Conservation (phyloP, 2,888 invertebrate species). For the Petrophora chlorosata region DNA sequence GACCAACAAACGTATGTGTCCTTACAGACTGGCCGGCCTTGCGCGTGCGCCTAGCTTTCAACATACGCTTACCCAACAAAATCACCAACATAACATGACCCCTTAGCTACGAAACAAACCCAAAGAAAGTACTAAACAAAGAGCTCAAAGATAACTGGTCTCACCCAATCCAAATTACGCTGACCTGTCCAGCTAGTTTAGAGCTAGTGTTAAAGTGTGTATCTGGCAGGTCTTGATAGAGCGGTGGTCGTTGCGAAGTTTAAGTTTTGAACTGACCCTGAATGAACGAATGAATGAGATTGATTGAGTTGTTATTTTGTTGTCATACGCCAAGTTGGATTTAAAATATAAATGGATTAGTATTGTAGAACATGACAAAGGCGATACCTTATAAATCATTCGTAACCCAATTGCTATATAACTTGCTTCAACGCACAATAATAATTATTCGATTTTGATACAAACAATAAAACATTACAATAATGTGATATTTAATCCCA, state of each 20-base stretch:
- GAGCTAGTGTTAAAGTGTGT: slow-evolving; percentile 24
- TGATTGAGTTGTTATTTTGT: slow-evolving; percentile 32
- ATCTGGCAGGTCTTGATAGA: slow-evolving; percentile 30
- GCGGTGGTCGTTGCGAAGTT: slow-evolving; percentile 32
- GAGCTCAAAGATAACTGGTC: slow-evolving; percentile 36
- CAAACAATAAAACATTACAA: too few relatives aligned
- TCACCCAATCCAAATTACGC: slow-evolving; percentile 30
- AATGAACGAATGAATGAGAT: slow-evolving; percentile 26
- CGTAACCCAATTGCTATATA: too few relatives aligned
- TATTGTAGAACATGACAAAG: slow-evolving; percentile 3
- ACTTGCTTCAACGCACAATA: too few relatives aligned
- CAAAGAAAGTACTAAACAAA: slow-evolving; percentile 18
- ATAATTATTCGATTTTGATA: too few relatives aligned
- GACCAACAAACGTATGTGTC: slow-evolving; percentile 43
- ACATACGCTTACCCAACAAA: slow-evolving; percentile 62
- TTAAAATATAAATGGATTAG: slow-evolving; percentile 15
- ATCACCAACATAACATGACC: slow-evolving; percentile 38
- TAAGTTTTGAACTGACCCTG: slow-evolving; percentile 28
- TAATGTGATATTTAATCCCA: too few relatives aligned
- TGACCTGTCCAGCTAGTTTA: slow-evolving; percentile 40
- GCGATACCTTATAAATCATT: too few relatives aligned
- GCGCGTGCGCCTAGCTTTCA: slow-evolving; percentile 63
- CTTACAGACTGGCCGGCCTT: slow-evolving; percentile 70
- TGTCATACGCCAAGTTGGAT: slow-evolving; percentile 13
- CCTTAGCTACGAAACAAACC: slow-evolving; percentile 22